Conservation (phyloP, 2,888 invertebrate species). For the Coelopa pilipes region DNA sequence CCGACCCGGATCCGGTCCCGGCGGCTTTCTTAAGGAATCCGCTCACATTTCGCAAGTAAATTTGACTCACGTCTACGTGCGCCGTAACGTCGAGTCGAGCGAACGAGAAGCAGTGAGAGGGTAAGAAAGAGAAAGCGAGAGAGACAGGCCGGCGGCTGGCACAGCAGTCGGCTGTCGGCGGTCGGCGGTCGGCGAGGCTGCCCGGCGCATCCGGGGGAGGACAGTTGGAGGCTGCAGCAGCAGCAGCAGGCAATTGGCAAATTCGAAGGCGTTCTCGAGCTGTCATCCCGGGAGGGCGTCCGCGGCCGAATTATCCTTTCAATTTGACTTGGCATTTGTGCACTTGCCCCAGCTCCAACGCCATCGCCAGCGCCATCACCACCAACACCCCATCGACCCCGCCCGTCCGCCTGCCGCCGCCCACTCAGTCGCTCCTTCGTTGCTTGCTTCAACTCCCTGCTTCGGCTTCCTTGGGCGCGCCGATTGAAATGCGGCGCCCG, state of each 20-base stretch:
- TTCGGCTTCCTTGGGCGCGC: neutral
- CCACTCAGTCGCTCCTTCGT: neutral
- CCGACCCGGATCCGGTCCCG: conserved; percentile 8
- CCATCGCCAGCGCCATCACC: too few relatives aligned
- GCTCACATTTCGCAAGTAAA: conserved; percentile 49
- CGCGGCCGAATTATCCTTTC: conserved; percentile 67
- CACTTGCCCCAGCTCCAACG: conserved; percentile 24
- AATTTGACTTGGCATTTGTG: conserved; percentile 66
- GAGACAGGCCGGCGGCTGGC: neutral
- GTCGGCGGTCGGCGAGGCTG: neutral
- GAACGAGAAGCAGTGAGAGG: neutral
- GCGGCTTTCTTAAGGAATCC: conserved; percentile 31
- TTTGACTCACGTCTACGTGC: conserved; percentile 63
- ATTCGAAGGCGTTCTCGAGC: conserved; percentile 60
- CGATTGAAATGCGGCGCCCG: conserved; percentile 30
- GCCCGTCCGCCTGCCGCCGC: too few relatives aligned
- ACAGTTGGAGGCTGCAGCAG: conserved; percentile 35
- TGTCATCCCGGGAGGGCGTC: conserved; percentile 61
- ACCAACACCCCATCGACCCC: too few relatives aligned
- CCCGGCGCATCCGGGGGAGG: neutral
- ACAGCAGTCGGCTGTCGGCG: neutral
- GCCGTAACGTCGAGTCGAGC: conserved; percentile 41
- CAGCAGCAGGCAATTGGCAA: conserved; percentile 64
- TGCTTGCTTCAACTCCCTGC: neutral
- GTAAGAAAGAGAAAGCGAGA: neutral